These are phyloP conservation scores for Trichacis sp. DNA, from an alignment of 2,888 invertebrate genomes.

Conservation along the genomic window DNA sequence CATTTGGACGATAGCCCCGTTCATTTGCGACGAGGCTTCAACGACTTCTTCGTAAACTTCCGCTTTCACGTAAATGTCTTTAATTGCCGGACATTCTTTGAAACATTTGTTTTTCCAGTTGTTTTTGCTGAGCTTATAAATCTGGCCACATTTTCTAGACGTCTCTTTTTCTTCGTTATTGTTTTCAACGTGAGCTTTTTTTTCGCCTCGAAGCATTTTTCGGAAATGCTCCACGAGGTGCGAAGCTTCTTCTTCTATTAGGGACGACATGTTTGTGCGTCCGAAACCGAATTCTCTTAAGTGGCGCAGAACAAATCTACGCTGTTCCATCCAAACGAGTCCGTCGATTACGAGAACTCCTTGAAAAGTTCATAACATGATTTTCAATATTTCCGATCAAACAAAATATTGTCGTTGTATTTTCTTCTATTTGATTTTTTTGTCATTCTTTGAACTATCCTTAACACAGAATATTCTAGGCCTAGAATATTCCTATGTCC, in stretches of 20 bases:
- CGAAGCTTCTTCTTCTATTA: conserved; percentile 78
- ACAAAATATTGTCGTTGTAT: too few relatives aligned
- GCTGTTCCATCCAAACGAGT: conserved; percentile 80
- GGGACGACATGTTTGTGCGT: conserved; percentile 79
- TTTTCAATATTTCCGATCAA: too few relatives aligned
- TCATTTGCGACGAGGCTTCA: conserved; percentile 44
- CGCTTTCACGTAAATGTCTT: conserved; percentile 60
- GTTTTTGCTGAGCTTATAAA: conserved; percentile 52
- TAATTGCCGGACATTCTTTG: conserved; percentile 43
- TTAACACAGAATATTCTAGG: too few relatives aligned
- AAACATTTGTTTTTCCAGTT: conserved; percentile 2
- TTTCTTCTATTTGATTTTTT: too few relatives aligned
- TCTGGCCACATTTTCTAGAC: conserved; percentile 43
- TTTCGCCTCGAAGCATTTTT: conserved; percentile 31
- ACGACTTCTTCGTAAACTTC: conserved; percentile 55
- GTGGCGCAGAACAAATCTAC: conserved; percentile 81
- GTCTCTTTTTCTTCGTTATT: neutral
- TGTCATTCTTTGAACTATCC: too few relatives aligned
- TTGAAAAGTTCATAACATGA: too few relatives aligned
- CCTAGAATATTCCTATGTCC: too few relatives aligned
- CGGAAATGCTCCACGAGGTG: conserved; percentile 74
- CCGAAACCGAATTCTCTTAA: conserved; percentile 87
- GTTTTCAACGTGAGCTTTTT: neutral
- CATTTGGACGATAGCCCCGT: conserved; percentile 74
- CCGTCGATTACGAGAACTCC: conserved; percentile 81